Evolutionary conservation across 2,113 vertebrate genomes (phyloP), one percentile per base, ranked within the genome.

Genomic region (Sitta europaea): DNA sequence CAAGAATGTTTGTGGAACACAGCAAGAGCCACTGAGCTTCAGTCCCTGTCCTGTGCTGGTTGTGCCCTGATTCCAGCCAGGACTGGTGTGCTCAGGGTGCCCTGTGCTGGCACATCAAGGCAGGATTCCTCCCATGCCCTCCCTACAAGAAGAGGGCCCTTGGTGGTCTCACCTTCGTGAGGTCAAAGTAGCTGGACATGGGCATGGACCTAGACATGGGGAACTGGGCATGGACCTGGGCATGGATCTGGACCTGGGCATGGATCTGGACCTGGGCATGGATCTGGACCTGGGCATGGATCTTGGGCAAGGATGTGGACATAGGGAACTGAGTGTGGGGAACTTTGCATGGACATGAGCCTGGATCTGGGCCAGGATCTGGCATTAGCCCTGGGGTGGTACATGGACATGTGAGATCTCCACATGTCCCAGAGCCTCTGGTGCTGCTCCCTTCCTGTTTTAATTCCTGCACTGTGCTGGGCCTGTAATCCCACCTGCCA

Each of bases 11-110:
- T 94, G 61, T 78, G 31, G 73, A 65, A 66, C 50, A 33, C 70
- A 42, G 59, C 86, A 68, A 62, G 27, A 75, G 77, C 36, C 2
- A 2, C 53, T 19, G 81, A 82, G 77, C 83, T 57, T 21, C 48
- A 35, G 22, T 11, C 23, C 1, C 6, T 23, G n/a, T 11, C 59
- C 70, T 20, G 53, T 53, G 70, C 40, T 0, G 1, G 24, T 33
- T 0, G 0, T 74, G 53, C 47, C 28, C 57, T 17, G 48, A 38
- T 10, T 55, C 63, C 27, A 45, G 53, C 15, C 9, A 8, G 3
- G 12, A 6, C 81, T n/a, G 68, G 20, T 10, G 33, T 31, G 47
- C 43, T n/a, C 4, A 1, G 74, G 27, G 33, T 47, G 54, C 58
- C 54, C 50, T 38, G 45, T 29, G 74, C 74, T 86, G 87, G 21